phyloP scores from a whole-genome alignment of 2,797 vertebrate species.

The Sebastolobus altivelis region DNA sequence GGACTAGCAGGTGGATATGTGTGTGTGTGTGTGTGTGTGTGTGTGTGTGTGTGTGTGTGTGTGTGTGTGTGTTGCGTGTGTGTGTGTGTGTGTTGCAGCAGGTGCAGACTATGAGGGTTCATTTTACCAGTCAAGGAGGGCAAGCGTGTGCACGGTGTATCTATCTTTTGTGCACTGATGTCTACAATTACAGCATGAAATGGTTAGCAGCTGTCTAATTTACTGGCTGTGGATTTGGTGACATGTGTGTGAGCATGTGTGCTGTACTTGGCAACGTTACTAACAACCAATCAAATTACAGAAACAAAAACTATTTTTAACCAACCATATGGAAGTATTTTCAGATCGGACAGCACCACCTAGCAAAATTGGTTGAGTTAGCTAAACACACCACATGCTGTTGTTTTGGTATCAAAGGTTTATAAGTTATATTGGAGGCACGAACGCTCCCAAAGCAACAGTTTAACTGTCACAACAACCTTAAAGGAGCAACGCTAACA shows the following conservation, averaged over 20 bases:
- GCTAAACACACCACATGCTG: background rate
- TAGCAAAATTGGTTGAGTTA: background rate
- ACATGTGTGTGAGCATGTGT: slow-evolving; percentile 26
- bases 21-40: background rate
- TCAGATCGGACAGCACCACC: background rate
- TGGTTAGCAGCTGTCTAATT: slow-evolving; percentile 47
- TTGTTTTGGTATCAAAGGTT: background rate
- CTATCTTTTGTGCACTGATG: slow-evolving; percentile 23
- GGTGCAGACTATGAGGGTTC: slow-evolving; percentile 34
- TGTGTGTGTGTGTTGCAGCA: slow-evolving; percentile 14
- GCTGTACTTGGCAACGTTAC: background rate
- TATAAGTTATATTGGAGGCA: background rate
- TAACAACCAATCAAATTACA: background rate
- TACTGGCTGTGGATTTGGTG: slow-evolving; percentile 33
- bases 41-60: background rate
- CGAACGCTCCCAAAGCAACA: background rate
- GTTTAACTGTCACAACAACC: background rate
- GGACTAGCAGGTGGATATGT: background rate
- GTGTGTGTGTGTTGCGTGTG: background rate
- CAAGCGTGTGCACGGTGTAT: slow-evolving; percentile 12
- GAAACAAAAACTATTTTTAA: background rate
- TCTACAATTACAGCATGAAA: slow-evolving; percentile 51
- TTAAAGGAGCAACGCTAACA: background rate
- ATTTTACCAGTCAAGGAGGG: slow-evolving; percentile 23
- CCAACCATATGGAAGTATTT: background rate